phyloP scores from a whole-genome alignment of 2,888 invertebrate species.

The Heliconius erato region DNA sequence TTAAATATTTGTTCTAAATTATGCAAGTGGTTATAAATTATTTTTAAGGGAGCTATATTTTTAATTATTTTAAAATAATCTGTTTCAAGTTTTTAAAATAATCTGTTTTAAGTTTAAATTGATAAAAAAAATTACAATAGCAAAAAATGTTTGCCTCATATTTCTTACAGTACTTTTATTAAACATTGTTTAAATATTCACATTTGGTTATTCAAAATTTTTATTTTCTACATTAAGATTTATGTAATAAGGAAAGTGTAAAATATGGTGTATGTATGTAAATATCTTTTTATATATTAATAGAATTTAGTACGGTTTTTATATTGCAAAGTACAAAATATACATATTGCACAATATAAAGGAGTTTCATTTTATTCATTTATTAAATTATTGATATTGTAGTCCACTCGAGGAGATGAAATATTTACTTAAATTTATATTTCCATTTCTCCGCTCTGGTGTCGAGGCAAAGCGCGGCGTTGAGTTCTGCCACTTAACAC shows the following conservation, averaged over 20 bases:
- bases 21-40: constrained; percentile 6
- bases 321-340: constrained; percentile 62
- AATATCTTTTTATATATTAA: constrained; percentile 48
- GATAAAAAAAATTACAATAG: not conserved
- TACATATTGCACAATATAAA: constrained; percentile 56
- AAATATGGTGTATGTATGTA: constrained; percentile 52
- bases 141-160: not conserved
- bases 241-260: constrained; percentile 25
- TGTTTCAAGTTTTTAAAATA: too few relatives aligned
- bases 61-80: too few relatives aligned
- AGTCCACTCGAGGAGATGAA: too few relatives aligned
- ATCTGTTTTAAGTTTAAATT: not conserved
- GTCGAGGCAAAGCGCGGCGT: too few relatives aligned
- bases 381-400: not conserved
- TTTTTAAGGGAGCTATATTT: not conserved
- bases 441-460: too few relatives aligned
- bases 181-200: not conserved
- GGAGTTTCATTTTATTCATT: constrained; percentile 37
- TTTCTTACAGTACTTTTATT: too few relatives aligned
- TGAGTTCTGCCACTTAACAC: too few relatives aligned
- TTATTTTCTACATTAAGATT: not conserved
- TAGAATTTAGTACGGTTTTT: constrained; percentile 54
- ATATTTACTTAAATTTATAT: too few relatives aligned
- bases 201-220: not conserved
- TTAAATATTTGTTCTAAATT: constrained; percentile 40